Percentiles rank a stretch among this genome's conserved stretches.
These are phyloP conservation scores for Prinia subflava DNA, from an alignment of 2,113 vertebrate species.

Conservation along the genomic window DNA sequence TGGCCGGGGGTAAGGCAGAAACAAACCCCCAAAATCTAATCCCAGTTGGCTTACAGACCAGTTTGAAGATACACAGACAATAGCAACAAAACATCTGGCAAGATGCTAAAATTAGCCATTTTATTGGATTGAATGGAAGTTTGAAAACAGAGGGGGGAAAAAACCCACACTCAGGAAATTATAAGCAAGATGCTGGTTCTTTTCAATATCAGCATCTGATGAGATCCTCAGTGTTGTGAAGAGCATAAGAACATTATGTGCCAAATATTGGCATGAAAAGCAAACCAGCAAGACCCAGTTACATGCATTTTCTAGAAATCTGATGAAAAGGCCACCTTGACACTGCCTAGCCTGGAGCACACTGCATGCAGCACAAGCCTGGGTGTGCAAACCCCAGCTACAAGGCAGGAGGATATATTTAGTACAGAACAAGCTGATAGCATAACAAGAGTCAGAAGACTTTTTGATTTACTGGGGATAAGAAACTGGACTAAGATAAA, in stretches of 20 bases:
- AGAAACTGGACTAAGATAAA: background rate
- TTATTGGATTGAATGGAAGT: background rate
- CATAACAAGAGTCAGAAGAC: background rate
- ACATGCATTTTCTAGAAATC: background rate
- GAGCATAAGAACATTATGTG: background rate
- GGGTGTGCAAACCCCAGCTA: background rate
- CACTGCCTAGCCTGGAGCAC: background rate
- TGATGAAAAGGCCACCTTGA: rapidly evolving
- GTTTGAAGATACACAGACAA: background rate
- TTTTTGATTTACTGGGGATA: background rate
- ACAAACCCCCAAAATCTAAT: background rate
- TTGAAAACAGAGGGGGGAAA: background rate
- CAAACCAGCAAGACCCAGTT: background rate
- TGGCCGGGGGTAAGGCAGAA: background rate
- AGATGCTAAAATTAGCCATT: background rate
- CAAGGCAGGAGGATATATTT: background rate
- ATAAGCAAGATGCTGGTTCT: background rate
- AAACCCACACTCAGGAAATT: background rate
- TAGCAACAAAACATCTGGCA: background rate
- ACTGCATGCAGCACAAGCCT: rapidly evolving
- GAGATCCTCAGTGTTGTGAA: background rate
- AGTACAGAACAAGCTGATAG: background rate
- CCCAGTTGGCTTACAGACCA: background rate
- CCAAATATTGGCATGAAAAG: background rate
- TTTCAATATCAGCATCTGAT: background rate